Evolutionary conservation across 2,797 vertebrate species (phyloP).

Genomic region (Paramormyrops hopkinsi): DNA sequence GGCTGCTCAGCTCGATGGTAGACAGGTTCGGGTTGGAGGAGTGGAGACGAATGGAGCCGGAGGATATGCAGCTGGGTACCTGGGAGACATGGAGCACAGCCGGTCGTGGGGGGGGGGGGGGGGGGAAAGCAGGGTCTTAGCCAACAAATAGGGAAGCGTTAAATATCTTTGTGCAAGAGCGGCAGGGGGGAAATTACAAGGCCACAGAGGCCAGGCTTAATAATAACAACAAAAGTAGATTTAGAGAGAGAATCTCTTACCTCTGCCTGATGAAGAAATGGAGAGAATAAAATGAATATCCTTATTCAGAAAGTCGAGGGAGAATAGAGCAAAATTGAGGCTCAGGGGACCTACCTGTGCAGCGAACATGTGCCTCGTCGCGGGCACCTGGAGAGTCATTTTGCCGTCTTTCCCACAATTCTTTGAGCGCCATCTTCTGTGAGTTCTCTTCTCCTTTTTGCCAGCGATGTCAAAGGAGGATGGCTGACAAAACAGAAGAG

Average conservation of each 20-base stretch:
- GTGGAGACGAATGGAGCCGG: constrained; percentile 71
- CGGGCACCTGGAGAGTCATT: constrained; percentile 70
- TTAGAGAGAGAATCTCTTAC: background rate
- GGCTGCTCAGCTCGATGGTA: constrained; percentile 68
- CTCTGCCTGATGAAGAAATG: background rate
- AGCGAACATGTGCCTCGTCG: background rate
- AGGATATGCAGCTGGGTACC: constrained; percentile 64
- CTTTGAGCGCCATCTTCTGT: constrained; percentile 81
- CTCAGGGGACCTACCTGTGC: background rate
- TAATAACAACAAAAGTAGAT: background rate
- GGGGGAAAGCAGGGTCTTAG: background rate
- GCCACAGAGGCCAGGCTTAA: background rate
- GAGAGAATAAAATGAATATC: background rate
- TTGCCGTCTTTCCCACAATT: constrained; percentile 81
- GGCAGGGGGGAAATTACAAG: background rate
- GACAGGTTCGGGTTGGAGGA: constrained; percentile 91
- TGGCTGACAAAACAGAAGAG: constrained; percentile 50
- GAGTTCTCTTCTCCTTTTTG: constrained; percentile 86
- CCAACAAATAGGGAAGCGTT: background rate
- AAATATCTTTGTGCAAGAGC: background rate
- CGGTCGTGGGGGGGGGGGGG: too few relatives aligned
- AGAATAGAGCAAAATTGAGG: background rate
- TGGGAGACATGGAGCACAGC: constrained; percentile 27
- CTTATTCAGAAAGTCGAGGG: background rate
- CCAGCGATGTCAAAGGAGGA: constrained; percentile 78